Base-by-base conservation (phyloP, 2,797 vertebrate genomes). In the Hydrophis major region DNA sequence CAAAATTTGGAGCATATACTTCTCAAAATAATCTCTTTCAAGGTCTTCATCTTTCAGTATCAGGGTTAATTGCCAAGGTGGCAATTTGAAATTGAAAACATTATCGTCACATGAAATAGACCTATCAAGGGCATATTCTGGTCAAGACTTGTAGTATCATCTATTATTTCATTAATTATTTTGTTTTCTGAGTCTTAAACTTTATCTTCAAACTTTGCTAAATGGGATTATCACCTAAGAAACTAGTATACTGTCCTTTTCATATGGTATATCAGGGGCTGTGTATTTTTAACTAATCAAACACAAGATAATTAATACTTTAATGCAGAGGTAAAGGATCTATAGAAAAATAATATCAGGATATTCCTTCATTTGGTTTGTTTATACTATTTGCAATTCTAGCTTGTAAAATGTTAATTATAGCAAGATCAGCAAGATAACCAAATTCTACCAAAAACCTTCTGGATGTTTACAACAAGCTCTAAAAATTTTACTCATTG, bases 381-480 rank as follows among this genome's bases (percentile, higher is more conserved):
- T 47, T 37, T 56, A 55, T 57, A 5, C 1, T 74, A 55, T 93
- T 94, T 37, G n/a, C 59, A 90, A 10, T 93, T 66, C 86, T 92
- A 92, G 22, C 11, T 66, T 32, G 4, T 16, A 92, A 47, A 55
- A 57, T 11, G 10, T 37, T 86, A 50, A 57, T 92, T 32, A 89
- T 66, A 66, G 16, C 53, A 59, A 57, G 90, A 88, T 47, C 66
- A 94, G 50, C 50, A 86, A 90, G 74, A 69, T 91, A 37, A 37
- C 87, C 50, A 60, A 90, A 32, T 63, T 94, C 47, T 86, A 42
- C 87, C 56, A 50, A 92, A 86, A 86, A 55, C 59, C 86, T 92
- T 90, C 32, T 83, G 57, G 91, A 56, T 11, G 42, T 61, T 63
- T 56, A 50, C 86, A 90, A 28, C 69, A 63, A 86, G 32, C 57